phyloP scores from a whole-genome alignment of 1,140 invertebrate species.

The Zophobas atratus region DNA sequence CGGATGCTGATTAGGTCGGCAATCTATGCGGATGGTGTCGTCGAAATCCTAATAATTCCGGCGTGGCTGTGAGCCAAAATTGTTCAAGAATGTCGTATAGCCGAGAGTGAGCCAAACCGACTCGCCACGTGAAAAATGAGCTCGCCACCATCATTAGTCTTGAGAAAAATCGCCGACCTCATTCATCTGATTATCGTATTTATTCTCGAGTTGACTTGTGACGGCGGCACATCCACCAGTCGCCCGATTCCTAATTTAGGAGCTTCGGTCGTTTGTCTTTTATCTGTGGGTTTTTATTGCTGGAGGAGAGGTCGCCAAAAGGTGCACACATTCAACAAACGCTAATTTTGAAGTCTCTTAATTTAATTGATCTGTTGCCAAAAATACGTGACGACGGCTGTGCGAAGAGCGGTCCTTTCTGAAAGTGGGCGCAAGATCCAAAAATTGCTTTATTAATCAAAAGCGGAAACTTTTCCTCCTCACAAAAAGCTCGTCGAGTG shows the following conservation, averaged over 20 bases:
- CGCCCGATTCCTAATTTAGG: too few relatives aligned
- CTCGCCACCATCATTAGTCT: constrained; percentile 40
- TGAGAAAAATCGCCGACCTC: constrained; percentile 32
- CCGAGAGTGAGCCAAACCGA: constrained; percentile 14
- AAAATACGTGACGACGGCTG: too few relatives aligned
- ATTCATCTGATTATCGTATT: constrained; percentile 47
- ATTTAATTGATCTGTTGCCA: too few relatives aligned
- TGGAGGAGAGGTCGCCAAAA: too few relatives aligned
- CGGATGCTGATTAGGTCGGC: constrained; percentile 9
- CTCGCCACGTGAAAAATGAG: constrained; percentile 38
- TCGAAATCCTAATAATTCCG: constrained; percentile 30
- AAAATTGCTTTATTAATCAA: too few relatives aligned
- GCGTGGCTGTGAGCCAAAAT: constrained; percentile 28
- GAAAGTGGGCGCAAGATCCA: too few relatives aligned
- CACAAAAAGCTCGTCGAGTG: neutral
- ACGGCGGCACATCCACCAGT: too few relatives aligned
- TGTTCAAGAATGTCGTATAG: constrained; percentile 21
- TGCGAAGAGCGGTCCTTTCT: too few relatives aligned
- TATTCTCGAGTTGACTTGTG: neutral
- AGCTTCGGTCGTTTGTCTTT: too few relatives aligned
- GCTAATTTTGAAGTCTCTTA: too few relatives aligned
- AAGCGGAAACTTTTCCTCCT: neutral
- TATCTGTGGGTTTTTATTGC: too few relatives aligned
- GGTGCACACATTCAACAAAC: too few relatives aligned
- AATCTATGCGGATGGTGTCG: constrained; percentile 18